These are phyloP conservation scores for Syngnathus rostellatus DNA, from an alignment of 2,797 vertebrate genomes.

Conservation along the genomic window DNA sequence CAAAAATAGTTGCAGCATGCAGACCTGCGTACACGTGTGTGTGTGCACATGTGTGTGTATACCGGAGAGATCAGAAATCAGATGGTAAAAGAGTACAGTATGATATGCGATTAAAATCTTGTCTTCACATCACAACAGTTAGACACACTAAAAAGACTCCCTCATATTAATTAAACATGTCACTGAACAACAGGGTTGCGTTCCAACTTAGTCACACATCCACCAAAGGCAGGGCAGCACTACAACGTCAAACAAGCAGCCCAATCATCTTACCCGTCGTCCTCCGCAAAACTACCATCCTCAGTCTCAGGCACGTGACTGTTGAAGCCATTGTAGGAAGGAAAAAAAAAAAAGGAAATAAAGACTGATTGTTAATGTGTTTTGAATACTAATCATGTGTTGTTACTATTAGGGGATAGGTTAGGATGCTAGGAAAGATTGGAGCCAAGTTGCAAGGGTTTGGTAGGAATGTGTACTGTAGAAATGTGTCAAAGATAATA, in stretches of 20 bases:
- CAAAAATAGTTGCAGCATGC: conserved; percentile 53
- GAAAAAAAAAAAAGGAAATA: conserved; percentile 32
- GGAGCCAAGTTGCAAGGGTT: neutral
- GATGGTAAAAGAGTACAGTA: too few relatives aligned
- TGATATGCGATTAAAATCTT: neutral
- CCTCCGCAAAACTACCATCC: conserved; percentile 87
- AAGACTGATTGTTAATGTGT: conserved; percentile 26
- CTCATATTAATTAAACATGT: neutral
- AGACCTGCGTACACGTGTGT: conserved; percentile 27
- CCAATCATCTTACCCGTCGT: conserved; percentile 83
- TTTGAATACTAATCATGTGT: neutral
- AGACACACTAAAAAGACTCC: neutral
- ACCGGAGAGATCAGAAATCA: neutral
- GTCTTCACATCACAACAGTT: conserved; percentile 1
- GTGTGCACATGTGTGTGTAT: conserved; percentile 9
- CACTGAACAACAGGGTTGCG: neutral
- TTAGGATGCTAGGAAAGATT: conserved; percentile 19
- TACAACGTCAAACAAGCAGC: conserved; percentile 59
- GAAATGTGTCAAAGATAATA: neutral
- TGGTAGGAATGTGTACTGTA: neutral
- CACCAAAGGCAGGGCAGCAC: conserved; percentile 61
- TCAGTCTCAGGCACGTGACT: conserved; percentile 90
- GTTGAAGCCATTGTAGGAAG: conserved; percentile 64
- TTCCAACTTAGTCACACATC: conserved; percentile 35
- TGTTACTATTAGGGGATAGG: conserved; percentile 14